Evolutionary conservation across 2,113 vertebrate genomes (phyloP).

Genomic region (Microcebus griseorufus): DNA sequence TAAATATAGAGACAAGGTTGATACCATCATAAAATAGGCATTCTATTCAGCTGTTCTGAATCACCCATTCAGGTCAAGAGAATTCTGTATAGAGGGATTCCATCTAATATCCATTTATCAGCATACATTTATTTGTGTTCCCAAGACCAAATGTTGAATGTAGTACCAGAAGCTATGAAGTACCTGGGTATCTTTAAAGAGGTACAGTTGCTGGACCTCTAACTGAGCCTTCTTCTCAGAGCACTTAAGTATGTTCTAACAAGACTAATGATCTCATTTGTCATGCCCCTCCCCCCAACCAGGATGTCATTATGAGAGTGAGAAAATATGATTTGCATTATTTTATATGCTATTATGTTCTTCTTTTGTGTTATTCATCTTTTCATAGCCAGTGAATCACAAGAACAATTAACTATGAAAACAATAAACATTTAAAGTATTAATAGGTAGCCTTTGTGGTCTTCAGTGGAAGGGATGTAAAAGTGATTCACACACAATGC

Average conservation of each 20-base stretch:
- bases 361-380: background rate
- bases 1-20: background rate
- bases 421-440: background rate
- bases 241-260: background rate
- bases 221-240: background rate
- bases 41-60: background rate
- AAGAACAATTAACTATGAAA: background rate
- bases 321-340: background rate
- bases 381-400: background rate
- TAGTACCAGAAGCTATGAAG: background rate
- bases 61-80: background rate
- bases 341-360: background rate
- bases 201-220: background rate
- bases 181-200: background rate
- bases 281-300: background rate
- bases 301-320: background rate
- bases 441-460: background rate
- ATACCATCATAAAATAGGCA: background rate
- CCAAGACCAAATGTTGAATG: background rate
- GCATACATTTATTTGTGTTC: background rate
- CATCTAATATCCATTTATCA: background rate
- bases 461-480: background rate
- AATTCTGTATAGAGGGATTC: background rate
- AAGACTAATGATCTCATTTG: background rate
- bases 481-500: background rate